Percentiles rank a stretch among this genome's conserved stretches.
phyloP scores from a whole-genome alignment of 2,797 vertebrate species.

The Gymnoscopelus microlampas region DNA sequence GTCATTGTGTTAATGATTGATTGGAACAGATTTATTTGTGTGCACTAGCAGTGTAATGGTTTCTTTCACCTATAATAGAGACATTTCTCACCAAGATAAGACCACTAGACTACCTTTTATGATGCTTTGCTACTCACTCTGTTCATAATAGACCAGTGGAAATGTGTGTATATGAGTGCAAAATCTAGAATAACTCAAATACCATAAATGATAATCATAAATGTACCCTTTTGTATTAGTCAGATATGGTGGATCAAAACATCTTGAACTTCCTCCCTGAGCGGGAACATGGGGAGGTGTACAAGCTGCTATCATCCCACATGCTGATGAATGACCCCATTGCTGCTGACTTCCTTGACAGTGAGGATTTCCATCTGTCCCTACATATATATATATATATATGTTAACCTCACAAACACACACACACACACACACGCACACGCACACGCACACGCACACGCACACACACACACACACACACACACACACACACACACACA shows the following conservation, averaged over 20 bases:
- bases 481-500: too few relatives aligned
- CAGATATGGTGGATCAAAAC: conserved; percentile 94
- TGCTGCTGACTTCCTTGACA: conserved; percentile 86
- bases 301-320: conserved; percentile 88
- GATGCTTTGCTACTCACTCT: neutral
- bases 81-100: too few relatives aligned
- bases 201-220: conserved; percentile 62
- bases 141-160: neutral
- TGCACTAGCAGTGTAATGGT: too few relatives aligned
- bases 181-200: conserved; percentile 34
- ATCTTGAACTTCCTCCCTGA: conserved; percentile 95
- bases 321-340: conserved; percentile 84
- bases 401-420: neutral
- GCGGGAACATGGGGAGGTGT: conserved; percentile 89
- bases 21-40: too few relatives aligned
- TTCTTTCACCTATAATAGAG: too few relatives aligned
- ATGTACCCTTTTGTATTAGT: conserved; percentile 85
- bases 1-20: too few relatives aligned
- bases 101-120: neutral
- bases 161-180: neutral
- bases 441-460: too few relatives aligned
- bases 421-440: too few relatives aligned
- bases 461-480: too few relatives aligned
- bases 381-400: too few relatives aligned
- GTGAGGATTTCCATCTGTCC: conserved; percentile 76